These are phyloP conservation scores for Miltochrista miniata DNA, from an alignment of 2,888 invertebrate species.

Conservation along the genomic window DNA sequence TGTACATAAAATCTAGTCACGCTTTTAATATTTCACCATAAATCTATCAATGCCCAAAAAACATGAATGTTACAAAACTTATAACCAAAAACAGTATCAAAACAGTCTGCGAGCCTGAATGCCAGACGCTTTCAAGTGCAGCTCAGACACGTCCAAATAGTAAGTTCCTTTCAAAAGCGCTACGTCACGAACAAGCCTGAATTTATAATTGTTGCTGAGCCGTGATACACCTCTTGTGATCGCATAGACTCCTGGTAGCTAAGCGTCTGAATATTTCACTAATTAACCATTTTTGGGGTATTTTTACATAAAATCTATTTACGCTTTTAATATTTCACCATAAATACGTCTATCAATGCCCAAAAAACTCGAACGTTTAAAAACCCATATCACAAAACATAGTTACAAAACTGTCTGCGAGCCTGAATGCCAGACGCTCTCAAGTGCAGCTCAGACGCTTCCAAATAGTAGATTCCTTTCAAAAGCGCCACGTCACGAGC, in stretches of 20 bases:
- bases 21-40: too few species aligned
- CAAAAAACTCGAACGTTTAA: too few species aligned
- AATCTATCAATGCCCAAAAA: too few species aligned
- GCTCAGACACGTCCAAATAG: conserved; percentile 43
- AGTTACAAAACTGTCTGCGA: conserved; percentile 42
- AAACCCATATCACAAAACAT: too few species aligned
- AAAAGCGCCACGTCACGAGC: conserved; percentile 28
- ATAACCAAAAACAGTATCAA: too few species aligned
- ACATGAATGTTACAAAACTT: too few species aligned
- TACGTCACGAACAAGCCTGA: conserved; percentile 31
- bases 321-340: too few species aligned
- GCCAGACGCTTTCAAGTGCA: conserved; percentile 52
- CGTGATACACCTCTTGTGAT: neutral
- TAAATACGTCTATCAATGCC: too few species aligned
- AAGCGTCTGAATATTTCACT: too few species aligned
- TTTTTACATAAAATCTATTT: too few species aligned
- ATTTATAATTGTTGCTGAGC: conserved; percentile 45
- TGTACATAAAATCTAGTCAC: too few species aligned
- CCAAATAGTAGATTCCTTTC: conserved; percentile 44
- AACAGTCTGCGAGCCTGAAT: conserved; percentile 49
- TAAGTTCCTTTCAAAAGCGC: conserved; percentile 39
- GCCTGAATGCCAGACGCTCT: conserved; percentile 56
- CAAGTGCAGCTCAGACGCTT: conserved; percentile 41
- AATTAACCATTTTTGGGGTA: too few species aligned
- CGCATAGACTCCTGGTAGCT: conserved; percentile 20